Conservation (phyloP, 2,113 vertebrate genomes). For the Alectura lathami region DNA sequence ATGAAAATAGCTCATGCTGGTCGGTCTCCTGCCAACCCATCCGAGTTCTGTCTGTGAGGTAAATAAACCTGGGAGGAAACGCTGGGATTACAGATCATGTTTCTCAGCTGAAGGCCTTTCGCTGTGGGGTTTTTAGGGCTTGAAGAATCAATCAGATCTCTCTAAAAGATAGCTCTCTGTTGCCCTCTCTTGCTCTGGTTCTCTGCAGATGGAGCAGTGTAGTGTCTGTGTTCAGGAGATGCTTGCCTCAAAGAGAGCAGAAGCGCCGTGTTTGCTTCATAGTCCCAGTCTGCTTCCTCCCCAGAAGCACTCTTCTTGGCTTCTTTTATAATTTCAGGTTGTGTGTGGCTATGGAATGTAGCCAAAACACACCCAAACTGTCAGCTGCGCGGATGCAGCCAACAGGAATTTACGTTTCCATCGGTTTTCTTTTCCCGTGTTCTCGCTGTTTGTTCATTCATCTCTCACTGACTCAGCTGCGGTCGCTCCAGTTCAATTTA, state of each 20-base stretch:
- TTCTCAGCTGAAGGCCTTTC: neutral
- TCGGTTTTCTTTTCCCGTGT: neutral
- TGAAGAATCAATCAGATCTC: constrained; percentile 2
- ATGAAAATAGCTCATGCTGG: neutral
- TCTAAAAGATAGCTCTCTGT: constrained; percentile 50
- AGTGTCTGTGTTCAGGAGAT: neutral
- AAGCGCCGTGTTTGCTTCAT: neutral
- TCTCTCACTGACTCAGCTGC: neutral
- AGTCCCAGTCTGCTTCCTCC: neutral
- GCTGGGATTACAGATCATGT: neutral
- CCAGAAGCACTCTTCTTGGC: neutral
- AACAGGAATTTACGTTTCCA: neutral
- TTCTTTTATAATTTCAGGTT: neutral
- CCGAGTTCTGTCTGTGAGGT: neutral
- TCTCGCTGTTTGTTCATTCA: neutral
- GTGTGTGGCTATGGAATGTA: neutral
- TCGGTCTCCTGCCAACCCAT: neutral
- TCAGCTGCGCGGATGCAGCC: neutral
- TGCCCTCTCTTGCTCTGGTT: constrained; percentile 60
- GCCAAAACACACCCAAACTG: neutral
- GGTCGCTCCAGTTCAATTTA: constrained; percentile 6
- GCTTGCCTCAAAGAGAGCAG: neutral
- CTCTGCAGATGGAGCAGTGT: neutral
- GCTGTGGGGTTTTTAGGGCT: neutral
- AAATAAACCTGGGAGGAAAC: neutral